A percentile compares a stretch with the other conserved stretches of the same genome.
These are phyloP conservation scores for Cremastinae sp. DNA, from an alignment of 2,888 invertebrate genomes.

Conservation along the genomic window DNA sequence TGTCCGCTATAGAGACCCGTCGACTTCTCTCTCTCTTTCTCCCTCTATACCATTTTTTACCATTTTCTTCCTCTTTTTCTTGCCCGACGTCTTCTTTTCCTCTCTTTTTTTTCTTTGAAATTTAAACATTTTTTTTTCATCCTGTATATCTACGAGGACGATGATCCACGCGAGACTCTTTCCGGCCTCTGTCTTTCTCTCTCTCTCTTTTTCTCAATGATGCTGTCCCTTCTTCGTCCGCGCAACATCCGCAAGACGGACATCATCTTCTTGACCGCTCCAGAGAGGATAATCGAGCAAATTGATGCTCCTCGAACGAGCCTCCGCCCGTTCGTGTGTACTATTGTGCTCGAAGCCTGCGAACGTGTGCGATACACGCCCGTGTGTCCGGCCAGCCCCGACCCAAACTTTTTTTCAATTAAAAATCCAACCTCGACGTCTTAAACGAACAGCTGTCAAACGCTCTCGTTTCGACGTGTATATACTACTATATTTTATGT, in stretches of 20 bases:
- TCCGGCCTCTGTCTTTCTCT: conserved; percentile 25
- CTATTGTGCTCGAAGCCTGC: conserved; percentile 21
- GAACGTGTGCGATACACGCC: conserved; percentile 1
- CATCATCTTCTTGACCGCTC: conserved; percentile 39
- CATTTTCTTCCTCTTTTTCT: conserved; percentile 25
- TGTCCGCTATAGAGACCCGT: conserved; percentile 69
- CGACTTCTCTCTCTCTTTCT: conserved; percentile 48
- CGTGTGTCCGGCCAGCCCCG: conserved; percentile 56
- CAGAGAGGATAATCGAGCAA: conserved; percentile 73
- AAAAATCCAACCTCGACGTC: conserved; percentile 63
- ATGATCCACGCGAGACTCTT: conserved; percentile 51
- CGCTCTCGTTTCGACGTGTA: conserved; percentile 51
- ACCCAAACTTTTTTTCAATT: conserved; percentile 75
- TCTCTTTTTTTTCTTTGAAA: conserved; percentile 4
- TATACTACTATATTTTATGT: no score
- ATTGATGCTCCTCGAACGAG: conserved; percentile 71
- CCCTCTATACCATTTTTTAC: conserved; percentile 7
- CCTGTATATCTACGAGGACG: conserved; percentile 60
- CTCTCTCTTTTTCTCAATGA: conserved; percentile 26
- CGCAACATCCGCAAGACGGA: conserved; percentile 34
- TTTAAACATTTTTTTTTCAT: background rate
- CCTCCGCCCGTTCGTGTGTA: conserved; percentile 39
- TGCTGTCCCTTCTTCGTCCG: conserved; percentile 18
- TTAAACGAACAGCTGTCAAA: conserved; percentile 74
- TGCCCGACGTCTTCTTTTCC: background rate